Evolutionary conservation across 2,113 vertebrate genomes (phyloP), one percentile per base, ranked within the genome.

Genomic region (Elanoides forficatus): DNA sequence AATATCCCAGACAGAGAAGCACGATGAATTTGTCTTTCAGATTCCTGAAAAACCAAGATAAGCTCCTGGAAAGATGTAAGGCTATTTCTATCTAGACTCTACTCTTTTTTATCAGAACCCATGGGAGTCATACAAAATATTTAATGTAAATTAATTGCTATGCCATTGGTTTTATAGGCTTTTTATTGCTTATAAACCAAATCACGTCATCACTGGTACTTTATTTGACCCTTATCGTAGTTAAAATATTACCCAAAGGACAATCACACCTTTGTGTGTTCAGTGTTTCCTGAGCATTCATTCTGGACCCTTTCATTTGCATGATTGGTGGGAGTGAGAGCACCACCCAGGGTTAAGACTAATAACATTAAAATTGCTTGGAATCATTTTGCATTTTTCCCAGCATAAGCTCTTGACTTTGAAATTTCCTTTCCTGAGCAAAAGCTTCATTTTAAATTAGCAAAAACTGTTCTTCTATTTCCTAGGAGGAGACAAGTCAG

Each of bases 191-290:
- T 55, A n/a, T 68, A 93, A 92, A 88, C 12, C 38, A 30, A 65
- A 55, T 53, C 60, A 79, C 20, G 0, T 91, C 36, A 85, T 38
- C 0, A 3, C 4, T 40, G 38, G 70, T 25, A 42, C 29, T 22
- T 94, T 45, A 29, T 50, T 32, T 89, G 85, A 87, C 85, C 88
- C 25, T 38, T 56, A 36, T 21, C 0, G 1, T 20, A 27, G 93
- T 86, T 95, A 96, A 94, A 92, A 55, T 85, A 17, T 88, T 90
- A 92, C 95, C 58, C 53, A 58, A 36, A 90, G 66, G 48, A 83
- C 79, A 88, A 60, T 59, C n/a, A 27, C 56, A 80, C n/a, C 71
- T 93, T 86, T 88, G 90, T 78, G 55, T 59, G 62, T 45, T 81
- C 47, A 15, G 55, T 22, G 43, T 71, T 93, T 90, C 73, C 81